These are phyloP conservation scores for Plectus sambesii DNA, from an alignment of 1,140 invertebrate species.

Conservation along the genomic window DNA sequence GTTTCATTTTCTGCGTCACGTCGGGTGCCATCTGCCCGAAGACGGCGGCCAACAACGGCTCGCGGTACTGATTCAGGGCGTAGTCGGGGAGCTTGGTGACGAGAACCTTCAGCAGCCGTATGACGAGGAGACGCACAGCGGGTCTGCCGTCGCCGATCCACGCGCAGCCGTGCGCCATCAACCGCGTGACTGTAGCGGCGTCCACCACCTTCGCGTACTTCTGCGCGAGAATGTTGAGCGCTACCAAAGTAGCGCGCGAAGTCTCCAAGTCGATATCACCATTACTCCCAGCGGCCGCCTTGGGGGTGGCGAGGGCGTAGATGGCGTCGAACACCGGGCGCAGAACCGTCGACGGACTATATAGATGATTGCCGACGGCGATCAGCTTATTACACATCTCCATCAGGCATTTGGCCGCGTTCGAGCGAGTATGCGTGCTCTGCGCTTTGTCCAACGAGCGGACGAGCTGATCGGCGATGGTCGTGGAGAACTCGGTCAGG, in stretches of 20 bases:
- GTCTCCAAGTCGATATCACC: conserved; percentile 10
- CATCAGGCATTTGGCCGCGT: conserved; percentile 12
- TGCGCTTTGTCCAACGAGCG: conserved; percentile 19
- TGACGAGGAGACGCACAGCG: conserved; percentile 21
- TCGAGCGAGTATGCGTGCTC: conserved; percentile 13
- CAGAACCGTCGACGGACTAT: conserved; percentile 13
- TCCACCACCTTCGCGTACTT: conserved; percentile 20
- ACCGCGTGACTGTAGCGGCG: conserved; percentile 14
- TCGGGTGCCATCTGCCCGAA: conserved; percentile 23
- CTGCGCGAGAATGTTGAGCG: conserved; percentile 24
- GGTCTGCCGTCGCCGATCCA: conserved; percentile 20
- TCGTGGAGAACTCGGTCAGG: no score
- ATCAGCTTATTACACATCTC: conserved; percentile 8
- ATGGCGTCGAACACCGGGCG: conserved; percentile 15
- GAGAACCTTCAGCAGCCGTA: conserved; percentile 21
- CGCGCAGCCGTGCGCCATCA: conserved; percentile 21
- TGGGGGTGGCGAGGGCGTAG: conserved; percentile 17
- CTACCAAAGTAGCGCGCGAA: conserved; percentile 15
- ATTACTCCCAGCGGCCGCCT: conserved; percentile 3
- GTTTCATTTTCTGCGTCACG: conserved; percentile 18
- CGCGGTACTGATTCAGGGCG: conserved; percentile 20
- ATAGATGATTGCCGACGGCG: conserved; percentile 6
- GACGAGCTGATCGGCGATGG: conserved; percentile 9
- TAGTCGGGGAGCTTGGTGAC: conserved; percentile 23
- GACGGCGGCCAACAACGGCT: conserved; percentile 17